phyloP scores from a whole-genome alignment of 2,113 vertebrate species.

The Upupa epops region DNA sequence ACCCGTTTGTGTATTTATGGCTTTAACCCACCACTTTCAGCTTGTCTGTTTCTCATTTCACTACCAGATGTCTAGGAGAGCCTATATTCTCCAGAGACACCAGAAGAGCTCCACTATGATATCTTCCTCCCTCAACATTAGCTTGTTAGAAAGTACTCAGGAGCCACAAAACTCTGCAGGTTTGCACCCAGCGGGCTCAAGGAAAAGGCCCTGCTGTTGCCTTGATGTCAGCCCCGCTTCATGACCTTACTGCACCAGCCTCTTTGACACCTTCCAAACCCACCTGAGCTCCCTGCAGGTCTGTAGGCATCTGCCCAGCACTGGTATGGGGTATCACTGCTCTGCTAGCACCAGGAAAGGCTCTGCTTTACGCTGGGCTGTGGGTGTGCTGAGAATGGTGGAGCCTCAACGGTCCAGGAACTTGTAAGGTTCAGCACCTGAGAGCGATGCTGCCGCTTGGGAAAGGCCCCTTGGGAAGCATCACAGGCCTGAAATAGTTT shows the following conservation, averaged over 20 bases:
- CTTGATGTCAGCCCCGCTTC: background rate
- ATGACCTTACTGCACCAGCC: background rate
- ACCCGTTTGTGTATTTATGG: background rate
- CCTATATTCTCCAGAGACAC: background rate
- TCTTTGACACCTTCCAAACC: background rate
- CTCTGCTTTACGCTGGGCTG: background rate
- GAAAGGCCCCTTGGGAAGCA: background rate
- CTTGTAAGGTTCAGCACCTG: background rate
- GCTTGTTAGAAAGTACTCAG: background rate
- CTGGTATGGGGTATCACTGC: background rate
- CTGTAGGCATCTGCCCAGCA: background rate
- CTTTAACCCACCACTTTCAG: background rate
- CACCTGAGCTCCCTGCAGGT: accelerated
- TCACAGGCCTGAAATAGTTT: background rate
- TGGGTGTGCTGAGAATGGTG: background rate
- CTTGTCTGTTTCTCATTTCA: background rate
- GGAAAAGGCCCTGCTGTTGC: background rate
- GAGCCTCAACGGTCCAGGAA: background rate
- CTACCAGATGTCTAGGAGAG: background rate
- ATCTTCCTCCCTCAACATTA: accelerated
- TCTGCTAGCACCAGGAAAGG: background rate
- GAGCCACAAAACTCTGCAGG: background rate
- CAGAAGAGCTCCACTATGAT: background rate
- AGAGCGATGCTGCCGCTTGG: background rate
- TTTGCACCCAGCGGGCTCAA: background rate